These are phyloP conservation scores for Tinea trinotella DNA, from an alignment of 2,888 invertebrate genomes.

Conservation along the genomic window DNA sequence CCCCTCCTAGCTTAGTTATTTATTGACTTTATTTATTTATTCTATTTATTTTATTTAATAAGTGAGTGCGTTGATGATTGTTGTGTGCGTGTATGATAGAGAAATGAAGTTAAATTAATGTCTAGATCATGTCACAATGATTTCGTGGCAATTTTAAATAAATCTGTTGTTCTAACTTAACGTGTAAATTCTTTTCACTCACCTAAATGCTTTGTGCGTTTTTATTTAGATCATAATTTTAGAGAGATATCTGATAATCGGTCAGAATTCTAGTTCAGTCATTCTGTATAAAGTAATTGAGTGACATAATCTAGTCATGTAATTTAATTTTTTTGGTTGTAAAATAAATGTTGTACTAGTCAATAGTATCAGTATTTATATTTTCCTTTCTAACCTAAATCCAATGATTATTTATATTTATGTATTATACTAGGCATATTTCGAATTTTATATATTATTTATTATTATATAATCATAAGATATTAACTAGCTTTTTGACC, in stretches of 20 bases:
- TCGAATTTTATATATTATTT: slow-evolving; percentile 7
- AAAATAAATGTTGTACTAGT: slow-evolving; percentile 62
- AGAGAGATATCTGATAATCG: slow-evolving; percentile 37
- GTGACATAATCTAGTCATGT: slow-evolving; percentile 70
- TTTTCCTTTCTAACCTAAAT: slow-evolving; percentile 38
- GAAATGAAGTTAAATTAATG: slow-evolving; percentile 70
- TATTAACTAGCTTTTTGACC: slow-evolving; percentile 66
- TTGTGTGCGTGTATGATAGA: slow-evolving; percentile 65
- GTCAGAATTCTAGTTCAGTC: slow-evolving; percentile 58
- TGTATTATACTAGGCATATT: slow-evolving; percentile 4
- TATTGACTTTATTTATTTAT: slow-evolving; percentile 71
- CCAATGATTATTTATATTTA: slow-evolving; percentile 26
- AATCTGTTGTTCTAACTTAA: slow-evolving; percentile 66
- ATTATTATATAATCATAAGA: slow-evolving; percentile 58
- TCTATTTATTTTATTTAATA: slow-evolving; percentile 74
- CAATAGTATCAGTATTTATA: slow-evolving; percentile 51
- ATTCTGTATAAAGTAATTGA: slow-evolving; percentile 46
- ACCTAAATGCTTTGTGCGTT: slow-evolving; percentile 61
- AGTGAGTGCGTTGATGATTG: slow-evolving; percentile 69
- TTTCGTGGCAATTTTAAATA: slow-evolving; percentile 72
- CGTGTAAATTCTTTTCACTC: slow-evolving; percentile 62
- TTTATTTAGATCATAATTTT: slow-evolving; percentile 24
- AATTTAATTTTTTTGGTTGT: slow-evolving; percentile 63
- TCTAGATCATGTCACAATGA: slow-evolving; percentile 73
- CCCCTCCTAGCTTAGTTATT: slow-evolving; percentile 70